Percentiles rank a stretch among this genome's conserved stretches.
Evolutionary conservation across 1,140 invertebrate species (phyloP).

Genomic region (Eupeodes corollae): DNA sequence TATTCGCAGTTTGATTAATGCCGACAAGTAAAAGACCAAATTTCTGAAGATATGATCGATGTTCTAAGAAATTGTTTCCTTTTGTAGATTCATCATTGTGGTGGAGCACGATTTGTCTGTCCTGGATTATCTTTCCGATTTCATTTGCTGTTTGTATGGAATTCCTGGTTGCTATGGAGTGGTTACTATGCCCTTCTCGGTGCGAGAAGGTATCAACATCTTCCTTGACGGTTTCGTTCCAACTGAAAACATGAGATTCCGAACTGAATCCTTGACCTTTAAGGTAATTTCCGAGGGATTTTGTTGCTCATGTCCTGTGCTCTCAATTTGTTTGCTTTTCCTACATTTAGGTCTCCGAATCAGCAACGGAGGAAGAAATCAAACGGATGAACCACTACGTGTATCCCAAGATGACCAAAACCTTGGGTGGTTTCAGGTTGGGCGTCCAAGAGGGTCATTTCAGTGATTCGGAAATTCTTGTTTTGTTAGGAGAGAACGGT

Average conservation of each 20-base stretch:
- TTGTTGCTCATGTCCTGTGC: no score
- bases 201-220: slow-evolving; percentile 98
- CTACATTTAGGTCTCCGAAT: slow-evolving; percentile 67
- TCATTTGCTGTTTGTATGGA: slow-evolving; percentile 97
- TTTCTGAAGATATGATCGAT: slow-evolving; percentile 6
- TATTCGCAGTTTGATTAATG: slow-evolving; percentile 79
- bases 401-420: slow-evolving; percentile 81
- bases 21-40: slow-evolving; percentile 60
- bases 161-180: slow-evolving; percentile 98
- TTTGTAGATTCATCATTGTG: slow-evolving; percentile 87
- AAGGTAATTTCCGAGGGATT: slow-evolving; percentile 64
- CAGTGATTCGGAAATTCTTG: slow-evolving; percentile 98
- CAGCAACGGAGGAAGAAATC: slow-evolving; percentile 88
- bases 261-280: slow-evolving; percentile 91
- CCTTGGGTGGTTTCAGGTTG: slow-evolving; percentile 75
- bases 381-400: slow-evolving; percentile 93
- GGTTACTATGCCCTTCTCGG: slow-evolving; percentile 99
- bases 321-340: neutral
- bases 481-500: slow-evolving; percentile 96
- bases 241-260: slow-evolving; percentile 97
- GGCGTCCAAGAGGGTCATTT: slow-evolving; percentile 83
- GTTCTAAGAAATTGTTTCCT: slow-evolving; percentile 13
- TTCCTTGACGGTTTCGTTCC: slow-evolving; percentile 99
- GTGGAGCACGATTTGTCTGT: slow-evolving; percentile 99
- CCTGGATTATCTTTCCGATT: slow-evolving; percentile 97